Evolutionary conservation across 2,888 invertebrate genomes (phyloP).

Genomic region (Dendrolimus pini): DNA sequence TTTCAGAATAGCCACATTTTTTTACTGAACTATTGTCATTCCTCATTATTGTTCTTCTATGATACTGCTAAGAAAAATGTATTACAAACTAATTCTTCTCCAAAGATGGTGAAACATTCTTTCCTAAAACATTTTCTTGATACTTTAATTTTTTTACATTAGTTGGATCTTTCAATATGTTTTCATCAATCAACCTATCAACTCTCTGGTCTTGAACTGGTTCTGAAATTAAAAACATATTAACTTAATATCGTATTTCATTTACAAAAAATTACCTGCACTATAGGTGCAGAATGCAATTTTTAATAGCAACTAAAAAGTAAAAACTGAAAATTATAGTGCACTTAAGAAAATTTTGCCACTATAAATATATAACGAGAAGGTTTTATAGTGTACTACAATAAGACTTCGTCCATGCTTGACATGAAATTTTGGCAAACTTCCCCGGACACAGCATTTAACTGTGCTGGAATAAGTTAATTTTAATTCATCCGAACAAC

Average conservation of each 20-base stretch:
- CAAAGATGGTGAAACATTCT: conserved; percentile 81
- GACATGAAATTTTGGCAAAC: no score
- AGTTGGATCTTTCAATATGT: conserved; percentile 70
- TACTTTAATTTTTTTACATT: conserved; percentile 82
- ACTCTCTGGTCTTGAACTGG: conserved; percentile 84
- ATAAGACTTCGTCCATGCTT: no score
- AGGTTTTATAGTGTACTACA: not conserved
- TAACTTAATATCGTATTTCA: not conserved
- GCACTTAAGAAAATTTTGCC: not conserved
- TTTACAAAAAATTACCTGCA: no score
- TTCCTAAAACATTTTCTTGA: conserved; percentile 79
- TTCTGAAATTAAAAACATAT: conserved; percentile 57
- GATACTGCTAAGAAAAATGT: not conserved
- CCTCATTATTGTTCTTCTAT: not conserved
- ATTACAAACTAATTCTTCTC: conserved; percentile 34
- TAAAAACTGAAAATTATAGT: not conserved
- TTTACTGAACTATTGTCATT: not conserved
- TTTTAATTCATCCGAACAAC: no score
- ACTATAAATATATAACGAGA: not conserved
- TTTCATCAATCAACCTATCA: conserved; percentile 80
- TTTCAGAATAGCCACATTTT: not conserved
- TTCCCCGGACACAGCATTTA: no score
- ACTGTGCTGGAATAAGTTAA: no score
- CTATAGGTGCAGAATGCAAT: no score
- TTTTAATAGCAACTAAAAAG: no score